Evolutionary conservation across 2,113 vertebrate species (phyloP).

Genomic region (Lepidothrix coronata): DNA sequence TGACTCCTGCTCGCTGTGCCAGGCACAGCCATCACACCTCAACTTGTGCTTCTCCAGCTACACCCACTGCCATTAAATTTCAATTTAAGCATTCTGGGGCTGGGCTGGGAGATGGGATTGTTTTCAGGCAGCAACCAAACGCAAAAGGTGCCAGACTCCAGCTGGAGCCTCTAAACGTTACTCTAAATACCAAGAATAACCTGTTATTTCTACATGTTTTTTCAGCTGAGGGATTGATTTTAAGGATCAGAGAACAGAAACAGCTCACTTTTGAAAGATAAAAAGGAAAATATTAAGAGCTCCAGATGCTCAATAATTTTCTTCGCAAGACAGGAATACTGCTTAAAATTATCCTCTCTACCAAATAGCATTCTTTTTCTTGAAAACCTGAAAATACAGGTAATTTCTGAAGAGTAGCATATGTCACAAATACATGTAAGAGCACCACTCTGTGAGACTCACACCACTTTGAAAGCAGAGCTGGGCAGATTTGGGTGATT

Average conservation of each 20-base stretch:
- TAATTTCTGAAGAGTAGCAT: background rate
- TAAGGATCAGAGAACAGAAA: conserved; percentile 3
- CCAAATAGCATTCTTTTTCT: background rate
- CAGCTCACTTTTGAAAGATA: background rate
- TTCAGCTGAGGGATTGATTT: background rate
- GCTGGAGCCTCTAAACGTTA: background rate
- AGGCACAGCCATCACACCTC: background rate
- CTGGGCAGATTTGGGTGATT: background rate
- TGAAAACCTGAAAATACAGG: background rate
- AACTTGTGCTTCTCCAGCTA: background rate
- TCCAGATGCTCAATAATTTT: background rate
- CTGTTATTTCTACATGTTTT: background rate
- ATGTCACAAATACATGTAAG: background rate
- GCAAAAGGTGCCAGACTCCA: background rate
- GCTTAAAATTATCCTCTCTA: background rate
- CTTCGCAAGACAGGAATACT: background rate
- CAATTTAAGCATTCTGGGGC: background rate
- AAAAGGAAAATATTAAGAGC: background rate
- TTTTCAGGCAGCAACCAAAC: background rate
- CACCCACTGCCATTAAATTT: background rate
- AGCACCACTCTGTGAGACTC: background rate
- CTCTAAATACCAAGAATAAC: background rate
- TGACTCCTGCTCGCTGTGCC: background rate
- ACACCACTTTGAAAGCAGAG: background rate
- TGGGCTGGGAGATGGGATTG: background rate